These are phyloP conservation scores for Hephaestus fuliginosus DNA, from an alignment of 2,797 vertebrate species.

Conservation along the genomic window DNA sequence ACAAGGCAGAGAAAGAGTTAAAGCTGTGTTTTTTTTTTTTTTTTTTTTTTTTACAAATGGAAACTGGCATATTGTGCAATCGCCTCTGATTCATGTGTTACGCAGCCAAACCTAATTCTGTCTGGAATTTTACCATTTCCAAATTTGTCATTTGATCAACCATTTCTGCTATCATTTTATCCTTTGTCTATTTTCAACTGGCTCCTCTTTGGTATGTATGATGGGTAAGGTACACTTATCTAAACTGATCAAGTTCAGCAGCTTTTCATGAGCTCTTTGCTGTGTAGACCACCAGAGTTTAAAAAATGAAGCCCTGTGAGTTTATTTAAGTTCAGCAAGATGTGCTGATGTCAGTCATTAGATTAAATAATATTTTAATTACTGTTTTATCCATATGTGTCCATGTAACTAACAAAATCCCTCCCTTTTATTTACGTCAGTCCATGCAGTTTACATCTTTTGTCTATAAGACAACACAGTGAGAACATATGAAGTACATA, in stretches of 20 bases:
- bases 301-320: not conserved
- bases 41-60: slow-evolving; percentile 1
- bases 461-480: not conserved
- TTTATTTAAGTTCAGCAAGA: not conserved
- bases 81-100: not conserved
- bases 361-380: slow-evolving; percentile 12
- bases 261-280: not conserved
- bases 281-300: not conserved
- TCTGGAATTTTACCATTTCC: slow-evolving; percentile 1
- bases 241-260: not conserved
- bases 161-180: not conserved
- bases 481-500: too few species aligned
- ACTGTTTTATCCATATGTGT: not conserved
- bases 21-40: too few species aligned
- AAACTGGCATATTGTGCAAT: slow-evolving; percentile 5
- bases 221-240: not conserved
- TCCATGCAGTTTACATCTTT: not conserved
- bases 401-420: slow-evolving; percentile 3
- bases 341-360: slow-evolving; percentile 4
- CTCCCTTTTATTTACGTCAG: not conserved
- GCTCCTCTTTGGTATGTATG: not conserved
- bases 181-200: not conserved
- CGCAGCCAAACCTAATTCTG: slow-evolving; percentile 12
- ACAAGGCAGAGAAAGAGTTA: not conserved
- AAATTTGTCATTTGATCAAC: slow-evolving; percentile 18